Evolutionary conservation across 2,113 vertebrate genomes (phyloP).

Genomic region (Coracopsis vasa): DNA sequence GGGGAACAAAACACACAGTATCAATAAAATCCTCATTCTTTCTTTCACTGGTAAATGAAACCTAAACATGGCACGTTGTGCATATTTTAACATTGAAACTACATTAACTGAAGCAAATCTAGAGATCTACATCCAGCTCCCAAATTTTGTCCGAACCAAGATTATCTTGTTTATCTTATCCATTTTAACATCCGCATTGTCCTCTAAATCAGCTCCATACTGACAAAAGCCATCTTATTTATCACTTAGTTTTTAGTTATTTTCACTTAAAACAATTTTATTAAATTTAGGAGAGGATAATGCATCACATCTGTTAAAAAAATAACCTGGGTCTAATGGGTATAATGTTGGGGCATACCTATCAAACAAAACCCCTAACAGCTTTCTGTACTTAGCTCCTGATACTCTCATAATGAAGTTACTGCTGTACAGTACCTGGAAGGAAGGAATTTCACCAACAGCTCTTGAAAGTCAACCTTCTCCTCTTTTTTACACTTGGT

Average conservation of each 20-base stretch:
- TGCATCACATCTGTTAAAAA: background rate
- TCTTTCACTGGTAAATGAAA: background rate
- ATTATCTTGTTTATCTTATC: background rate
- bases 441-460: conserved; percentile 93
- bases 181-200: background rate
- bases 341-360: background rate
- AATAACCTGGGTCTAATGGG: background rate
- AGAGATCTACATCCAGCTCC: background rate
- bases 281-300: background rate
- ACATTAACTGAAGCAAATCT: background rate
- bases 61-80: background rate
- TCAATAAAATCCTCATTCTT: background rate
- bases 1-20: fast-evolving
- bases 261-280: background rate
- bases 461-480: conserved; percentile 96
- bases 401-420: background rate
- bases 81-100: background rate
- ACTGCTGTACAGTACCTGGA: conserved; percentile 77
- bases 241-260: background rate
- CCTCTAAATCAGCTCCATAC: background rate
- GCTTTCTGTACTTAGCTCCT: background rate
- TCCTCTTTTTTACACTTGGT: conserved; percentile 98
- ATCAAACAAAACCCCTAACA: background rate
- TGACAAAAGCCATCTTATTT: background rate
- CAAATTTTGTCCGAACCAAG: background rate